Conservation (phyloP, 2,888 invertebrate species). For the Disparrhopalites patrizii region DNA sequence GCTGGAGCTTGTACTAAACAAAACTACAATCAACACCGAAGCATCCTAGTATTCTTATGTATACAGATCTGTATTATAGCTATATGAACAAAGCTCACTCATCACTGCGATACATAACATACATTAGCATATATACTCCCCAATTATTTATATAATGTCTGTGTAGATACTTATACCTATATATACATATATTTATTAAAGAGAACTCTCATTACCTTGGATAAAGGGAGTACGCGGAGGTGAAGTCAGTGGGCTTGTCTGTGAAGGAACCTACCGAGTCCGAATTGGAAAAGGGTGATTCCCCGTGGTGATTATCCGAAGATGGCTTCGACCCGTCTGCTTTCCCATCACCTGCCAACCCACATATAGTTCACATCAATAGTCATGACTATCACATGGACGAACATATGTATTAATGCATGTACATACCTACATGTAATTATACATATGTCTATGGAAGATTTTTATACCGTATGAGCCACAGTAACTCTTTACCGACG, state of each 20-base stretch:
- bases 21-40: no score
- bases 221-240: conserved; percentile 45
- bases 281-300: conserved; percentile 48
- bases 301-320: conserved; percentile 46
- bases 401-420: no score
- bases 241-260: conserved; percentile 48
- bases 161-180: no score
- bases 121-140: no score
- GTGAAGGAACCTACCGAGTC: conserved; percentile 48
- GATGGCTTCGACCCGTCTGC: conserved; percentile 39
- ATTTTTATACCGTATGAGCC: no score
- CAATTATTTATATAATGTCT: background rate
- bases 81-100: no score
- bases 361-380: conserved; percentile 13
- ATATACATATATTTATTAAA: background rate
- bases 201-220: conserved; percentile 35
- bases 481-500: no score
- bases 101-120: no score
- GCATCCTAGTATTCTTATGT: no score
- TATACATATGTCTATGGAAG: no score
- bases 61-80: no score
- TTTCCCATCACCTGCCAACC: conserved; percentile 45
- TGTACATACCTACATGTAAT: background rate
- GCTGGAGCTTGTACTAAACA: no score
- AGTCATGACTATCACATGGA: conserved; percentile 17